Base-by-base conservation (phyloP, 2,113 vertebrate species). In the Rhagologus leucostigma region DNA sequence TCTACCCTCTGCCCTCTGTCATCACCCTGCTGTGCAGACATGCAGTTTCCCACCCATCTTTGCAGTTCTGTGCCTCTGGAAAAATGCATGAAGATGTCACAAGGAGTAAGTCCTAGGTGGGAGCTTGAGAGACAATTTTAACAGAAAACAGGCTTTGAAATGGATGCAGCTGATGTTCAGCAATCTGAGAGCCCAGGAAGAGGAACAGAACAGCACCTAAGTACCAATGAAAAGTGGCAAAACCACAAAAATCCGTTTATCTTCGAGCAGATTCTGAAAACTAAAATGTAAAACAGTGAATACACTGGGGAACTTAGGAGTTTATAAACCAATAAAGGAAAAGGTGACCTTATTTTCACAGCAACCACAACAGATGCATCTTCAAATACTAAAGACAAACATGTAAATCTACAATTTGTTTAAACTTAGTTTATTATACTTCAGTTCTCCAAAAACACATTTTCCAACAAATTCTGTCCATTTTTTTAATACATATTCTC, bases 201-300 rank as follows among this genome's bases (percentile, higher is more conserved):
- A 86, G 3, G 19, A 90, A 60, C 16, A 56, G 26, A 75, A 47
- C 0, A 67, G 55, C 67, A 92, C 19, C 47, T 22, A 62, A 95
- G 19, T 12, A 64, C 13, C 17, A 75, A 27, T 2, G 16, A 29
- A 84, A 86, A 90, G 41, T 30, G 42, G 32, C 42, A 69, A 71
- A 49, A 16, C 0, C 32, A 18, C 22, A 76, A 37, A 3, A 20
- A 80, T 20, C 7, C 1, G 0, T 33, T 46, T 47, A 60, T 44
- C 30, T 77, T 69, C 62, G 29, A 90, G 33, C 8, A 85, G 44
- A 87, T 65, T 70, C 37, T 74, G 35, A 80, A 84, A 83, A 81
- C 15, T 67, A 67, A 90, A 74, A 60, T 23, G 8, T 73, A 16
- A 37, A 85, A 56, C 4, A 73, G 26, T 22, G 11, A 92, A 86